Evolutionary conservation across 1,140 invertebrate genomes (phyloP).

Genomic region (Branchinecta lynchi): DNA sequence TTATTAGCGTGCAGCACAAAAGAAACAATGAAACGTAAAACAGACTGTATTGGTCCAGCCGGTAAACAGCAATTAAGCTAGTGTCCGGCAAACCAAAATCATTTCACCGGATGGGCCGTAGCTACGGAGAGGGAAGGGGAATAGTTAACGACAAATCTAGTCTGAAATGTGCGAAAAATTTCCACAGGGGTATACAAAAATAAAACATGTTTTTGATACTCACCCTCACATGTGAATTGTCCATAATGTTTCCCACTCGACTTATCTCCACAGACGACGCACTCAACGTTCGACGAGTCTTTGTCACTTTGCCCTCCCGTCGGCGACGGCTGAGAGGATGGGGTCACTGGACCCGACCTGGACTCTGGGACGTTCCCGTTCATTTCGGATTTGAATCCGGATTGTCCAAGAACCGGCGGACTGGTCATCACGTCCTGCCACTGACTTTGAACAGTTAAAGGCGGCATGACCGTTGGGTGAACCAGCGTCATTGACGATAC

Average conservation of each 20-base stretch:
- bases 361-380: background rate
- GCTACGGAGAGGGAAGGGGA: too few relatives aligned
- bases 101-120: too few relatives aligned
- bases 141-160: too few relatives aligned
- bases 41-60: too few relatives aligned
- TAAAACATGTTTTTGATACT: constrained; percentile 25
- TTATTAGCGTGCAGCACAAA: too few relatives aligned
- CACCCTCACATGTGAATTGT: constrained; percentile 96
- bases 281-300: constrained; percentile 74
- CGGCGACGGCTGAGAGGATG: constrained; percentile 46
- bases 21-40: too few relatives aligned
- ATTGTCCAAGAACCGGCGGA: background rate
- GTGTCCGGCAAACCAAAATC: too few relatives aligned
- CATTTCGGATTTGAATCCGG: background rate
- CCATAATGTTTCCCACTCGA: constrained; percentile 97
- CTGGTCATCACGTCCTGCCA: too few relatives aligned
- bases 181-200: too few relatives aligned
- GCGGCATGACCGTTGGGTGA: background rate
- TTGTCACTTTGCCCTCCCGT: constrained; percentile 46
- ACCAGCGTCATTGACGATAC: background rate
- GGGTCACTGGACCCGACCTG: constrained; percentile 33
- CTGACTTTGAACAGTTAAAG: too few relatives aligned
- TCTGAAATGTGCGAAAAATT: too few relatives aligned
- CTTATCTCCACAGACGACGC: constrained; percentile 97
- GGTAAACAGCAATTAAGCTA: too few relatives aligned